Conservation (phyloP, 2,797 vertebrate genomes). For the Nasua narica region DNA sequence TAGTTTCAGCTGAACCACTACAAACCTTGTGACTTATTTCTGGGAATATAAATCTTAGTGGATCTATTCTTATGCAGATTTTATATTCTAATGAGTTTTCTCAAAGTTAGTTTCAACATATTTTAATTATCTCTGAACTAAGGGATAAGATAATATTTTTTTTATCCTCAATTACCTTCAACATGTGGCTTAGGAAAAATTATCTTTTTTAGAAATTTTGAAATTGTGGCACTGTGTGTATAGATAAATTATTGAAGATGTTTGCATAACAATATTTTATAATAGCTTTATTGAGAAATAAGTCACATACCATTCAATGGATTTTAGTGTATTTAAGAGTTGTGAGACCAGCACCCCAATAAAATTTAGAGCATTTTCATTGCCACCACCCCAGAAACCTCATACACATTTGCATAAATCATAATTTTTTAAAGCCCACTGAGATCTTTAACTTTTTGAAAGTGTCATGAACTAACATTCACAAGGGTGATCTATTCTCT, state of each 20-base stretch:
- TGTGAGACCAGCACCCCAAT: not conserved
- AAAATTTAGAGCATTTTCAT: conserved; percentile 17
- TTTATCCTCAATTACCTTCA: not conserved
- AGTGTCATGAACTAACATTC: not conserved
- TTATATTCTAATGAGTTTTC: conserved; percentile 18
- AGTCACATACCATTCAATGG: not conserved
- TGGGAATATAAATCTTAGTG: not conserved
- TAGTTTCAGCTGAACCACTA: not conserved
- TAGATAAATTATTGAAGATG: conserved; percentile 8
- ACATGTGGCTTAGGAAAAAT: not conserved
- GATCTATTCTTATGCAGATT: not conserved
- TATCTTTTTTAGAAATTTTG: not conserved
- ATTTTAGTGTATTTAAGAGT: not conserved
- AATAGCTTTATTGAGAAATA: conserved; percentile 12
- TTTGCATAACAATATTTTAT: not conserved
- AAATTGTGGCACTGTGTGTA: not conserved
- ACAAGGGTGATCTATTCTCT: not conserved
- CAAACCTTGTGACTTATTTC: conserved; percentile 22
- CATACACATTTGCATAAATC: not conserved
- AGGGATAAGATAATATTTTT: not conserved
- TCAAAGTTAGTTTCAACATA: conserved; percentile 41
- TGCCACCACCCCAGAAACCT: not conserved
- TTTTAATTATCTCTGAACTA: conserved; percentile 33
- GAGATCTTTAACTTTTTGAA: not conserved
- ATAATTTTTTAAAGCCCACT: not conserved